Evolutionary conservation across 2,797 vertebrate genomes (phyloP).

Genomic region (Parambassis ranga): DNA sequence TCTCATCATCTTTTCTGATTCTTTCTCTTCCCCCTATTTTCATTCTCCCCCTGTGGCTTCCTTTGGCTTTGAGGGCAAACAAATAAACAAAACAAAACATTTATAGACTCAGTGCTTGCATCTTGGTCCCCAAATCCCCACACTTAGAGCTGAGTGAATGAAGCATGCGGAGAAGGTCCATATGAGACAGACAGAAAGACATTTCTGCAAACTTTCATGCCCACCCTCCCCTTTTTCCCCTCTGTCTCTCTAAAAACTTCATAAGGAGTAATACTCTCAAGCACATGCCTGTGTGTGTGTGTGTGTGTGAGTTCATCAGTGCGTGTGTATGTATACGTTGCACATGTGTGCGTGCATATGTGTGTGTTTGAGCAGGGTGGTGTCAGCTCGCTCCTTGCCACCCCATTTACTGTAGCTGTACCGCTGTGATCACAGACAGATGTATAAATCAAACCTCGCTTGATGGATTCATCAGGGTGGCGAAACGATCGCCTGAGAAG

Average conservation of each 20-base stretch:
- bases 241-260: conserved; percentile 74
- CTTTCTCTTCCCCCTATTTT: conserved; percentile 48
- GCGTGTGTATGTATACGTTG: conserved; percentile 38
- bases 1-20: conserved; percentile 39
- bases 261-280: conserved; percentile 53
- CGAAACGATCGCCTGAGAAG: conserved; percentile 90
- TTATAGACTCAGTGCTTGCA: conserved; percentile 70
- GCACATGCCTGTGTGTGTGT: conserved; percentile 20
- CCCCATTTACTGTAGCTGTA: conserved; percentile 99
- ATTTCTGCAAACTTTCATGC: conserved; percentile 78
- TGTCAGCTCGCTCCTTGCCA: conserved; percentile 90
- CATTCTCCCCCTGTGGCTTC: conserved; percentile 63
- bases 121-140: conserved; percentile 64
- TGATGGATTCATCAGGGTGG: conserved; percentile 99
- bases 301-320: conserved; percentile 31
- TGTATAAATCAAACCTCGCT: conserved; percentile 99
- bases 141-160: conserved; percentile 66
- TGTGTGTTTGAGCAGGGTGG: conserved; percentile 75
- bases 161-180: conserved; percentile 70
- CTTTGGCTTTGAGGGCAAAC: conserved; percentile 70
- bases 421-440: conserved; percentile 99
- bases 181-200: conserved; percentile 60
- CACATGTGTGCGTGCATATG: conserved; percentile 57
- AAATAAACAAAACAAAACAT: conserved; percentile 79
- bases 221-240: conserved; percentile 65